Percentiles rank a stretch among this genome's conserved stretches.
Conservation (phyloP, 2,888 invertebrate species). For the Xylocampa areola region DNA sequence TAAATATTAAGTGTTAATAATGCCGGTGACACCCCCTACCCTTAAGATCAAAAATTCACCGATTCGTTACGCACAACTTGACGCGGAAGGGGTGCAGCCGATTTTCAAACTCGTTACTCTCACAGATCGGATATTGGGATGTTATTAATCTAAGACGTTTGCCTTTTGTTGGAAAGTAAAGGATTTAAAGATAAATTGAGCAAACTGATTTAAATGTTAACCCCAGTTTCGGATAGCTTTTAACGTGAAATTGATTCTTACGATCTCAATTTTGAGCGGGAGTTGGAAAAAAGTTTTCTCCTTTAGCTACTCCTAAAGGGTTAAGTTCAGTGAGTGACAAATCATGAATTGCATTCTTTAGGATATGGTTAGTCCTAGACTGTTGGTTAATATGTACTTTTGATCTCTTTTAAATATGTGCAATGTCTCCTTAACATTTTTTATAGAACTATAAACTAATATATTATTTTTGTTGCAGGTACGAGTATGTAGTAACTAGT, state of each 20-base stretch:
- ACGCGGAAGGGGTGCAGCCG: slow-evolving; percentile 75
- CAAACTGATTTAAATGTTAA: slow-evolving; percentile 60
- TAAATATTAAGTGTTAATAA: slow-evolving; percentile 87
- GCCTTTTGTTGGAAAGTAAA: slow-evolving; percentile 54
- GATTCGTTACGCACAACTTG: slow-evolving; percentile 77
- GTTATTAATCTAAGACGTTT: slow-evolving; percentile 64
- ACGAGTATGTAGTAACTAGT: too few relatives aligned
- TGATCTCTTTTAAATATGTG: too few relatives aligned
- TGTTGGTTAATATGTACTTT: too few relatives aligned
- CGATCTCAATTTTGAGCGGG: slow-evolving; percentile 17
- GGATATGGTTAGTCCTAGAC: too few relatives aligned
- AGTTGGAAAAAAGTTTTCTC: slow-evolving; percentile 14
- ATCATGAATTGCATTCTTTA: too few relatives aligned
- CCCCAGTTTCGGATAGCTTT: slow-evolving; percentile 46
- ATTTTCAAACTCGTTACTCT: slow-evolving; percentile 75
- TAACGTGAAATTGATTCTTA: slow-evolving; percentile 47
- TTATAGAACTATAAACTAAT: too few relatives aligned
- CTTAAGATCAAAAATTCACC: slow-evolving; percentile 82
- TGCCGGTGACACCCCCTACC: slow-evolving; percentile 73
- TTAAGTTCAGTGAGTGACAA: neutral
- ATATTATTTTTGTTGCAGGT: too few relatives aligned
- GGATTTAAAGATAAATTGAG: slow-evolving; percentile 55
- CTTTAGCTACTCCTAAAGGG: neutral
- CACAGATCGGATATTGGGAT: slow-evolving; percentile 75
- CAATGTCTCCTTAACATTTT: too few relatives aligned